phyloP scores from a whole-genome alignment of 2,113 vertebrate genomes.

The Podiceps cristatus region DNA sequence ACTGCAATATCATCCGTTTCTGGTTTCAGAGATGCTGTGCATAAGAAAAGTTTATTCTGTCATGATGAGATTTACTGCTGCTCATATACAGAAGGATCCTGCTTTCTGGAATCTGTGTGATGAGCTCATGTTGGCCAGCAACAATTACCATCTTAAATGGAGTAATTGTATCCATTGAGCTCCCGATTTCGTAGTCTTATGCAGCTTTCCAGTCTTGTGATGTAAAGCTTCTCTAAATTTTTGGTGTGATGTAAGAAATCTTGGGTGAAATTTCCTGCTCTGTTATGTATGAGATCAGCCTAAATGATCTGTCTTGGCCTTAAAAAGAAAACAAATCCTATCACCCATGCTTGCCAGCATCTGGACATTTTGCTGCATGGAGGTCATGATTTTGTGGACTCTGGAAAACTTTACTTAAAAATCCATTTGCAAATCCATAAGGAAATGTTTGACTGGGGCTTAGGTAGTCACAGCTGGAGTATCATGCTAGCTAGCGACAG shows the following conservation, averaged over 20 bases:
- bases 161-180: conserved; percentile 10
- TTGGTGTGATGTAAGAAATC: conserved; percentile 23
- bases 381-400: background rate
- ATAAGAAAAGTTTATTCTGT: background rate
- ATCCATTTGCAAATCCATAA: background rate
- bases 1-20: background rate
- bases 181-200: background rate
- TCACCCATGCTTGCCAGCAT: background rate
- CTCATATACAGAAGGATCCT: background rate
- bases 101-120: background rate
- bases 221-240: conserved; percentile 15
- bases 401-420: conserved; percentile 50
- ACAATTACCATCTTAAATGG: background rate
- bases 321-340: conserved; percentile 39
- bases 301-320: conserved; percentile 30
- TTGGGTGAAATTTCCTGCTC: conserved; percentile 17
- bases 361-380: background rate
- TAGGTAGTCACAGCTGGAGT: background rate
- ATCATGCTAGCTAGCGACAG: background rate
- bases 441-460: conserved; percentile 1
- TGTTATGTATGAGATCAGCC: conserved; percentile 46
- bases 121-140: conserved; percentile 37
- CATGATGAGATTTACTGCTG: background rate
- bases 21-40: background rate
- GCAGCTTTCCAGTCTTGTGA: background rate